A percentile compares a stretch with the other conserved stretches of the same genome.
These are phyloP conservation scores for Lasaia peninsularis DNA, from an alignment of 1,140 invertebrate species.

Conservation along the genomic window DNA sequence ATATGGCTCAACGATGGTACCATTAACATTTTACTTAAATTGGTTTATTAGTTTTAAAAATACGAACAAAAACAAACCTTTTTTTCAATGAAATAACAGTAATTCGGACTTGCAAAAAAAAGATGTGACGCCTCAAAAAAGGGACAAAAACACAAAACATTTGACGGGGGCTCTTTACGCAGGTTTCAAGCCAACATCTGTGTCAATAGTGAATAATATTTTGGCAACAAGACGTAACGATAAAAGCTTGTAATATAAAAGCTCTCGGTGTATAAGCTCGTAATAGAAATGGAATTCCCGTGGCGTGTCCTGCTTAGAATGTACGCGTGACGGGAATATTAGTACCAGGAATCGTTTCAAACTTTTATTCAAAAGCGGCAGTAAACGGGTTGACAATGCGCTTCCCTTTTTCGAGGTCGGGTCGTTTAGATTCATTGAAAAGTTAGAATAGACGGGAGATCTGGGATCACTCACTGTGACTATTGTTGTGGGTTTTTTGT, in stretches of 20 bases:
- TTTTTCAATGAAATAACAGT: too few species aligned
- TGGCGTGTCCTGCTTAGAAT: background rate
- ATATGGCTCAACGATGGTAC: too few species aligned
- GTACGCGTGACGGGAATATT: background rate
- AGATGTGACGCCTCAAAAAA: too few species aligned
- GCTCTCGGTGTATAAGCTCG: background rate
- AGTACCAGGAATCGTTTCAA: background rate
- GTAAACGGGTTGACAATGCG: background rate
- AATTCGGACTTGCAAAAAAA: too few species aligned
- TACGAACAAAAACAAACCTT: too few species aligned
- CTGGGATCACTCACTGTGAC: too few species aligned
- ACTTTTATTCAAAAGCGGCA: background rate
- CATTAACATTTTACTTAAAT: too few species aligned
- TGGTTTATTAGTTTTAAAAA: too few species aligned
- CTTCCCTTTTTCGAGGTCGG: conserved; percentile 8
- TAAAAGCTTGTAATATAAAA: background rate
- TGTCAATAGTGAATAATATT: background rate
- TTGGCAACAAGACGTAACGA: conserved; percentile 5
- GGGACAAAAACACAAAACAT: background rate
- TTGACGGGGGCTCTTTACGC: background rate
- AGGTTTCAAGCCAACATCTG: background rate
- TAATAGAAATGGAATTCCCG: background rate
- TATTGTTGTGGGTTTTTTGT: too few species aligned
- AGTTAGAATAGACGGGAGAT: background rate
- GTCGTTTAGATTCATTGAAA: background rate